phyloP scores from a whole-genome alignment of 2,113 vertebrate genomes.

The Meriones unguiculatus region DNA sequence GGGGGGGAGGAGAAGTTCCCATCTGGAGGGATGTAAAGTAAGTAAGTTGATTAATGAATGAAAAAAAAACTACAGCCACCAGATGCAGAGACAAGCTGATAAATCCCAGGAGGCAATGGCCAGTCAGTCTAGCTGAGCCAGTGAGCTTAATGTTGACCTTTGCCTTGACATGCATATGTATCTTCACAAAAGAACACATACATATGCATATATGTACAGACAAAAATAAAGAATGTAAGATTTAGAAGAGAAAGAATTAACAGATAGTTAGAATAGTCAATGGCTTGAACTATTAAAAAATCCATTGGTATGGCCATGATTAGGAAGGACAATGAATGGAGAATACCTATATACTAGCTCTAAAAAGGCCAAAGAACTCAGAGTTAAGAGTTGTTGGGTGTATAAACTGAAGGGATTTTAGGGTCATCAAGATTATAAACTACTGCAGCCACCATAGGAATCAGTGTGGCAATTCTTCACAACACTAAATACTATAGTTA shows the following conservation, averaged over 20 bases:
- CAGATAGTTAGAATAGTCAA: neutral
- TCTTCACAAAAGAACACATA: neutral
- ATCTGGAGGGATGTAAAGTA: no score
- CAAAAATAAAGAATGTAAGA: neutral
- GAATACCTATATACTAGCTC: neutral
- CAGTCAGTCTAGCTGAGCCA: no score
- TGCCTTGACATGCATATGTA: neutral
- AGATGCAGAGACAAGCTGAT: neutral
- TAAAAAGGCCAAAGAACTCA: neutral
- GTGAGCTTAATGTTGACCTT: neutral
- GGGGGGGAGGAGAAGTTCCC: no score
- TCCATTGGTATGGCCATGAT: neutral
- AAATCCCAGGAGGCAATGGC: neutral
- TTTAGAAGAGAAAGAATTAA: neutral
- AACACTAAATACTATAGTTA: neutral
- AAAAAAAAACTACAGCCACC: neutral
- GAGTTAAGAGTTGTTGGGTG: neutral
- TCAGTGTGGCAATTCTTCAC: neutral
- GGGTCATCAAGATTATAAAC: neutral
- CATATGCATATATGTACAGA: neutral
- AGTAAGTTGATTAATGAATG: no score
- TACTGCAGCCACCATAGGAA: neutral
- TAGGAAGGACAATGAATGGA: neutral
- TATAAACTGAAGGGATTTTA: neutral
- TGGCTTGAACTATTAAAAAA: neutral